phyloP scores from a whole-genome alignment of 2,113 vertebrate species.

The Seriola aureovittata region DNA sequence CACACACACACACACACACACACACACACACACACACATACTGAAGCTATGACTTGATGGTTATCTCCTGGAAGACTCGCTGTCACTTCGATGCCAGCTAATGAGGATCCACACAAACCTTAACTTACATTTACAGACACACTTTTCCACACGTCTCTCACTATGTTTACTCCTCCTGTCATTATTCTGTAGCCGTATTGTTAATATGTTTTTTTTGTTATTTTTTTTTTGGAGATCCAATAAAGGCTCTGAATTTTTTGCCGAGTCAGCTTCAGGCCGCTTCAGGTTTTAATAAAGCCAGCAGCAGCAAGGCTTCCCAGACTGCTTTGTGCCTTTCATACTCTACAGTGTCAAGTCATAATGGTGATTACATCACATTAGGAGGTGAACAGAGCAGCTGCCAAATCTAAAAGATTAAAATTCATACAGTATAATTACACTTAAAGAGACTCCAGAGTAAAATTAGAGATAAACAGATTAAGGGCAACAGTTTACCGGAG shows the following conservation, averaged over 20 bases:
- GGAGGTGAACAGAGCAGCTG: not conserved
- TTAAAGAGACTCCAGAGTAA: not conserved
- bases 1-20: not conserved
- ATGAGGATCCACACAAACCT: constrained; percentile 1
- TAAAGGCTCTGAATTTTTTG: constrained; percentile 13
- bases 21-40: not conserved
- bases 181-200: constrained; percentile 16
- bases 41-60: not conserved
- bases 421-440: not conserved
- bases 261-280: constrained; percentile 36
- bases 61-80: not conserved
- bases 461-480: not conserved
- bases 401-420: not conserved
- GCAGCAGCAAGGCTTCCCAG: not conserved
- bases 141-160: not conserved
- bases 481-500: not conserved
- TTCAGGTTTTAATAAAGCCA: constrained; percentile 13
- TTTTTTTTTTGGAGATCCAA: not conserved
- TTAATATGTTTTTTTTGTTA: not conserved
- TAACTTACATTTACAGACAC: not conserved
- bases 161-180: constrained; percentile 1
- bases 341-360: not conserved
- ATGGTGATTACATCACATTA: constrained; percentile 22
- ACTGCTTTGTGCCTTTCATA: constrained; percentile 1
- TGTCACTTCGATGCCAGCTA: not conserved